Evolutionary conservation across 1,140 invertebrate species (phyloP).

Genomic region (Zaprionus gabonicus): DNA sequence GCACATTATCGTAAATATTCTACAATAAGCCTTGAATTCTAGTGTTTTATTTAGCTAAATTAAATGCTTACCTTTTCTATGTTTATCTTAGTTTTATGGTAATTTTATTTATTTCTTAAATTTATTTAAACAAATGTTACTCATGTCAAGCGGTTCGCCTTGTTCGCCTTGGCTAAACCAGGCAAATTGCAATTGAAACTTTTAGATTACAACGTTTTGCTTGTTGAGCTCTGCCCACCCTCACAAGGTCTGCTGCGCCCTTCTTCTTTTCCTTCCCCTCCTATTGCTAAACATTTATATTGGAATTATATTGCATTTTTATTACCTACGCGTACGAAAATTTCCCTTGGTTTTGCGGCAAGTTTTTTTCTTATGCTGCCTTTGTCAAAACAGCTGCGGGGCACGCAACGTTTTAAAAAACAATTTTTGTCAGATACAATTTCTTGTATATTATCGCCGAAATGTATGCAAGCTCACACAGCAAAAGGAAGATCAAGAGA

Average conservation of each 20-base stretch:
- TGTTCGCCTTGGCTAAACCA: neutral
- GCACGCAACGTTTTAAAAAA: constrained; percentile 81
- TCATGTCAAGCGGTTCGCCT: neutral
- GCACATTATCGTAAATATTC: too few species aligned
- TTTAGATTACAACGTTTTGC: constrained; percentile 44
- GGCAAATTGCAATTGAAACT: constrained; percentile 56
- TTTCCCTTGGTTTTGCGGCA: constrained; percentile 13
- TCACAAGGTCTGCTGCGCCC: neutral
- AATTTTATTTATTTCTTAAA: too few species aligned
- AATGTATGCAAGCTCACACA: constrained; percentile 67
- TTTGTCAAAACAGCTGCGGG: constrained; percentile 62
- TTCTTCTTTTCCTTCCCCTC: neutral
- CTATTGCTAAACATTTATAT: constrained; percentile 51
- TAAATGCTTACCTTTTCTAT: too few species aligned
- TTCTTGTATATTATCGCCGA: constrained; percentile 73
- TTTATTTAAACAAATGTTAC: neutral
- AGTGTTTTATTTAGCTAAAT: too few species aligned
- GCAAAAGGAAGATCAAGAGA: neutral
- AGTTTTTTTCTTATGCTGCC: constrained; percentile 14
- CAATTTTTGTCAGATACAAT: constrained; percentile 76
- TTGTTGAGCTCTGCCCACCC: neutral
- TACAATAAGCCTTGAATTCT: too few species aligned
- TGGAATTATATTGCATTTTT: constrained; percentile 81
- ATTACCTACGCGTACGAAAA: constrained; percentile 61
- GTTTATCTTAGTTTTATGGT: too few species aligned